A percentile compares a stretch with the other conserved stretches of the same genome.
Evolutionary conservation across 2,888 invertebrate genomes (phyloP).

Genomic region (Tupiocoris notatus): DNA sequence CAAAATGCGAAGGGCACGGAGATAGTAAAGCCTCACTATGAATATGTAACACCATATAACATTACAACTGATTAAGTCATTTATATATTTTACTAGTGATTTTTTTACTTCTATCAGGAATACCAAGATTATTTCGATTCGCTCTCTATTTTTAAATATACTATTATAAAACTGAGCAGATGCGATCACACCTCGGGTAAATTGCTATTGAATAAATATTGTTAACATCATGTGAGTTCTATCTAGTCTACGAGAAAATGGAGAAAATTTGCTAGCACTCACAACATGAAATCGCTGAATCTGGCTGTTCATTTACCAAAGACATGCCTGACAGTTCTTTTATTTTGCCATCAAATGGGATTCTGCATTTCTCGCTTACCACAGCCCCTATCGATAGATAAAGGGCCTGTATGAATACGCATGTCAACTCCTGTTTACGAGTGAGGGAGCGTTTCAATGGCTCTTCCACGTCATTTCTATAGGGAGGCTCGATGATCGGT

Average conservation of each 20-base stretch:
- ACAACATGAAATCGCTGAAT: constrained; percentile 11
- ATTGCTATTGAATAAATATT: no score
- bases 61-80: no score
- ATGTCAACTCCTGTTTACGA: constrained; percentile 60
- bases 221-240: no score
- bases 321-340: constrained; percentile 75
- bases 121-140: no score
- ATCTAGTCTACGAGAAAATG: neutral
- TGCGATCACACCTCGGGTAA: no score
- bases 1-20: no score
- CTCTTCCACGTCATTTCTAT: constrained; percentile 30
- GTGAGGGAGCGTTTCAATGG: constrained; percentile 5
- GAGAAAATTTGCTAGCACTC: neutral
- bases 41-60: no score
- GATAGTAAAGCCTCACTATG: no score
- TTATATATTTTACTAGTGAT: no score
- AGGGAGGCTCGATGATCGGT: constrained; percentile 25
- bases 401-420: constrained; percentile 70
- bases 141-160: no score
- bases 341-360: constrained; percentile 73
- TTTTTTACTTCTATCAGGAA: no score
- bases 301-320: constrained; percentile 50
- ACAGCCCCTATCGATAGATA: constrained; percentile 84
- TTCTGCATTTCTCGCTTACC: constrained; percentile 64
- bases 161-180: no score